Percentiles rank a stretch among this genome's conserved stretches.
Conservation (phyloP, 2,113 vertebrate genomes). For the Blennius ocellaris region DNA sequence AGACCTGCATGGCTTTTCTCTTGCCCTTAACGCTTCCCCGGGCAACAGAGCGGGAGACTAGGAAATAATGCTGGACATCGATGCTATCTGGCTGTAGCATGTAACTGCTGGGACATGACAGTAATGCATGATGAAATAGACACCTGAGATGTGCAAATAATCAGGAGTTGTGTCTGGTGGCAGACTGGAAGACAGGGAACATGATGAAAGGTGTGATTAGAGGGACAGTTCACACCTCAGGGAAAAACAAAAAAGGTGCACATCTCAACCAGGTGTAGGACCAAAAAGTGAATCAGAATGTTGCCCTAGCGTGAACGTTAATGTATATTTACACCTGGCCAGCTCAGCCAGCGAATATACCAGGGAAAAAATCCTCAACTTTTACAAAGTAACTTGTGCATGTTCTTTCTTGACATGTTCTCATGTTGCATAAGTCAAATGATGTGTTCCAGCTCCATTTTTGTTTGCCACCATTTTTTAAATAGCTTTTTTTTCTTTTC, state of each 20-base stretch:
- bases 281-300: constrained; percentile 33
- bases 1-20: constrained; percentile 61
- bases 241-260: constrained; percentile 52
- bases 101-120: constrained; percentile 53
- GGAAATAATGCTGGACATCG: constrained; percentile 70
- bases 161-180: constrained; percentile 38
- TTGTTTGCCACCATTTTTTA: constrained; percentile 5
- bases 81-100: constrained; percentile 55
- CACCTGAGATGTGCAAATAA: constrained; percentile 62
- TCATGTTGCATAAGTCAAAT: too few relatives aligned
- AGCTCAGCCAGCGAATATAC: constrained; percentile 12
- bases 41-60: constrained; percentile 62
- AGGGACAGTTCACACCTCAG: constrained; percentile 34
- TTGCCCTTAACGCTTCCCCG: constrained; percentile 75
- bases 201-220: constrained; percentile 33
- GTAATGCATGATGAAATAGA: constrained; percentile 51
- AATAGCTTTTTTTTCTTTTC: constrained; percentile 10
- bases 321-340: constrained; percentile 33
- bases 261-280: constrained; percentile 33
- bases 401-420: constrained; percentile 11
- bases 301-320: constrained; percentile 35
- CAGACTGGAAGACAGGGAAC: constrained; percentile 21
- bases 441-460: not conserved
- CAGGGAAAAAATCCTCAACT: constrained; percentile 26
- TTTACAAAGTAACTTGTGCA: constrained; percentile 36